phyloP scores from a whole-genome alignment of 2,888 invertebrate genomes.

The Frankliniella intonsa region DNA sequence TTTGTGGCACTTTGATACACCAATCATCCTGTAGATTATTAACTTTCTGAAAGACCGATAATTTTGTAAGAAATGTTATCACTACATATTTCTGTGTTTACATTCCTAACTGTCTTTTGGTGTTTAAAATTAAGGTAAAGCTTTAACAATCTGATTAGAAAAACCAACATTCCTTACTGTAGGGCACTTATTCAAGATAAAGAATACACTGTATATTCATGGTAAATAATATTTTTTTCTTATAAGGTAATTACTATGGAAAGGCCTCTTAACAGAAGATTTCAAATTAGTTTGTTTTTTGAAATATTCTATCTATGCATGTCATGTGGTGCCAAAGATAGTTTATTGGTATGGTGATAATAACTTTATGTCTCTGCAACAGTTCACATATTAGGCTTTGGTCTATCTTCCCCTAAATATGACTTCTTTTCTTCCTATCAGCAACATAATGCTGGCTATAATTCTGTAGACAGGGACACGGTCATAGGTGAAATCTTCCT shows the following conservation, averaged over 20 bases:
- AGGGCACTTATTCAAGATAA: too few species aligned
- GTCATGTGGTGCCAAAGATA: conserved; percentile 18
- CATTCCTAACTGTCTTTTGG: too few species aligned
- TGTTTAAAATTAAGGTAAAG: too few species aligned
- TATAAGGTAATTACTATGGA: not conserved
- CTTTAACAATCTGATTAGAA: too few species aligned
- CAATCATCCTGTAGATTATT: too few species aligned
- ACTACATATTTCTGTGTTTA: too few species aligned
- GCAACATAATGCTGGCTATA: not conserved
- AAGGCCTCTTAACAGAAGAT: not conserved
- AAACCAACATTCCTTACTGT: too few species aligned
- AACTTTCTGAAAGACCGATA: too few species aligned
- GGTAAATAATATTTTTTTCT: too few species aligned
- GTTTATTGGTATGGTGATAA: not conserved
- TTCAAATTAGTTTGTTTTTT: not conserved
- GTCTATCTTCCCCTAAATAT: not conserved
- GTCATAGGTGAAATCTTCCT: not conserved
- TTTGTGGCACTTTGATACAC: too few species aligned
- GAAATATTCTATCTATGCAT: not conserved
- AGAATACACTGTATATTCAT: too few species aligned
- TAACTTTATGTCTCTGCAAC: not conserved
- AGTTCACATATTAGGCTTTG: not conserved
- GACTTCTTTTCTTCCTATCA: not conserved
- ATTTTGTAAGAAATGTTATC: too few species aligned
- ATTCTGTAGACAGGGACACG: not conserved